Conservation (phyloP, 2,797 vertebrate species). For the Hybognathus amarus region DNA sequence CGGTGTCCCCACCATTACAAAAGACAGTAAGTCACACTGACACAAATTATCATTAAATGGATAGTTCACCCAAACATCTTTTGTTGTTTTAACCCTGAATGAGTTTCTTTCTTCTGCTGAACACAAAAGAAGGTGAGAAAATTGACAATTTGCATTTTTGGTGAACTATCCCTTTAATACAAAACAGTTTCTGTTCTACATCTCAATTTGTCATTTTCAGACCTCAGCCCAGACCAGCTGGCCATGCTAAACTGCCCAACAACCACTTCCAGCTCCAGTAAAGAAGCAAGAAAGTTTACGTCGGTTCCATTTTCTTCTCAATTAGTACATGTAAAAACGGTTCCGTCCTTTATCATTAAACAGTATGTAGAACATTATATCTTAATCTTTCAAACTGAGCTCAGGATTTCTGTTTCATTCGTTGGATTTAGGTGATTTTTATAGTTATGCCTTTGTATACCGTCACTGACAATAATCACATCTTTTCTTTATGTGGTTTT, state of each 20-base stretch:
- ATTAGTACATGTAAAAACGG: background rate
- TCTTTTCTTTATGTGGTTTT: background rate
- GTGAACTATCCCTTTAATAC: background rate
- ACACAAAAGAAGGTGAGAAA: no score
- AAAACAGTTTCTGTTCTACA: background rate
- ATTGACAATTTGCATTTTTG: no score
- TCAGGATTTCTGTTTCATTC: background rate
- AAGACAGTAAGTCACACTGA: slow-evolving; percentile 69
- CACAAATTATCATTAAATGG: background rate
- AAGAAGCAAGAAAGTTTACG: background rate
- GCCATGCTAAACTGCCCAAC: slow-evolving; percentile 45
- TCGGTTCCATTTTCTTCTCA: background rate
- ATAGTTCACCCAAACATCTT: no score
- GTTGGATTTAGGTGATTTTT: background rate
- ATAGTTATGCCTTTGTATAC: background rate
- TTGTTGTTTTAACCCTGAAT: no score
- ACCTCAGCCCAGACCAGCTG: slow-evolving; percentile 24
- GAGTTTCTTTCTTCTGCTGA: no score
- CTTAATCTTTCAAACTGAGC: background rate
- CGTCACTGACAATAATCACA: no score
- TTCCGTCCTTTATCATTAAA: background rate
- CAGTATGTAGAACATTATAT: background rate
- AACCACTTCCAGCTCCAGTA: slow-evolving; percentile 19
- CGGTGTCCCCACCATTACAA: slow-evolving; percentile 82
- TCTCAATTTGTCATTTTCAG: slow-evolving; percentile 18